Evolutionary conservation across 2,113 vertebrate species (phyloP), one percentile per base, ranked within the genome.

Genomic region (Stigmatopora nigra): DNA sequence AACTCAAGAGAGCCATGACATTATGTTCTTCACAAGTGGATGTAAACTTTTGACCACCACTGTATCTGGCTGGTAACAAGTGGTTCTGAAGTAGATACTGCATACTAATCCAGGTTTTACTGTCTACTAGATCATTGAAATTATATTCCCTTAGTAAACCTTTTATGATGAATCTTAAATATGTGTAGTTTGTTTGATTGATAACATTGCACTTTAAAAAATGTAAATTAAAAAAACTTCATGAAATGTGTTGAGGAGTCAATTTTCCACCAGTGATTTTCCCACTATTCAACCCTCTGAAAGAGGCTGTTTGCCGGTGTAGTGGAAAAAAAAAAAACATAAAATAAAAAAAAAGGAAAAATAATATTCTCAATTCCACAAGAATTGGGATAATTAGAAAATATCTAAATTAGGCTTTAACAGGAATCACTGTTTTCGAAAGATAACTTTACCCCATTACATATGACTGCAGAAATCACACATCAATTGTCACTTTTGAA

Each of bases 351-450:
- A n/a, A 31, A 38, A 15, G 13, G 15, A 38, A 59, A 8, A 36
- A 38, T 16, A n/a, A 11, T 41, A 56, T 58, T 72, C 67, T 68
- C 7, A 46, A 57, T 69, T 12, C 53, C 12, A 3, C 52, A 55
- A 61, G 13, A 61, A 17, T 65, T 61, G 52, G 49, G 25, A 31
- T 31, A 31, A 31, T 31, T 31, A 70, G 70, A 55, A 44, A 19
- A 63, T 11, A 12, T n/a, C 8, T 19, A 7, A 19, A 22, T 25
- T 13, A 22, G 20, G 13, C 52, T 20, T 51, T 51, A 6, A n/a
- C 16, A 19, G 17, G 19, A 17, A 17, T 9, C 51, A 20, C 10
- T 53, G n/a, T 4, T 53, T 12, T 53, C 19, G 3, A 12, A 53
- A 31, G 7, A 6, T 1, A 8, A 6, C 13, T 15, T 7, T 31